Conservation (phyloP, 1,140 invertebrate species). For the Watersipora subatra region DNA sequence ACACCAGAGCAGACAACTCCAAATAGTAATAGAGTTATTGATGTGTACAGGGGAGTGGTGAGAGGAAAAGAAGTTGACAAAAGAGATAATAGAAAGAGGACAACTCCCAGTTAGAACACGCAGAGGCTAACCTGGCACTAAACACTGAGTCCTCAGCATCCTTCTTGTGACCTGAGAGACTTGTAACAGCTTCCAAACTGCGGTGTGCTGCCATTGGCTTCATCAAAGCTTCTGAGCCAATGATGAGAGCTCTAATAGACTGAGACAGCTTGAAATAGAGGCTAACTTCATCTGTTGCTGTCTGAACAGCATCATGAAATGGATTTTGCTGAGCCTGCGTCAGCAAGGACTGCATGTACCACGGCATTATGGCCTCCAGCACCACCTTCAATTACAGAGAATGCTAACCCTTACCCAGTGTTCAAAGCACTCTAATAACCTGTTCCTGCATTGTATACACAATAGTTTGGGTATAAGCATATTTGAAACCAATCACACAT, state of each 20-base stretch:
- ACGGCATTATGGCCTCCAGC: constrained; percentile 82
- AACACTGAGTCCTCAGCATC: neutral
- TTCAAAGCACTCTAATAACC: no score
- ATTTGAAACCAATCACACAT: no score
- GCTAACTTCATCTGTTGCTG: constrained; percentile 66
- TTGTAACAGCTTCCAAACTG: neutral
- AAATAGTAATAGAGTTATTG: no score
- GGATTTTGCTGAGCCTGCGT: constrained; percentile 65
- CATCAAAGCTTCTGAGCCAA: constrained; percentile 85
- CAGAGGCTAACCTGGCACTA: neutral
- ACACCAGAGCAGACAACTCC: no score
- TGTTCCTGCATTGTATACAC: no score
- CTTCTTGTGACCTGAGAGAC: neutral
- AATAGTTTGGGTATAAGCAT: no score
- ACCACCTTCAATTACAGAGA: constrained; percentile 64
- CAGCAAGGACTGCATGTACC: constrained; percentile 71
- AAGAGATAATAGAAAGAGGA: no score
- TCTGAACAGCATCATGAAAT: constrained; percentile 12
- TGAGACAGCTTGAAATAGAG: constrained; percentile 65
- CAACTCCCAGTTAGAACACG: no score
- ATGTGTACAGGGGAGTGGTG: no score
- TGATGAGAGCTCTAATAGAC: constrained; percentile 86
- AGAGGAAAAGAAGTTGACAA: no score
- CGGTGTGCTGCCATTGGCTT: constrained; percentile 53
- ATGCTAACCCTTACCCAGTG: no score